Base-by-base conservation (phyloP, 2,113 vertebrate species). In the Mesembrinibis cayennensis region DNA sequence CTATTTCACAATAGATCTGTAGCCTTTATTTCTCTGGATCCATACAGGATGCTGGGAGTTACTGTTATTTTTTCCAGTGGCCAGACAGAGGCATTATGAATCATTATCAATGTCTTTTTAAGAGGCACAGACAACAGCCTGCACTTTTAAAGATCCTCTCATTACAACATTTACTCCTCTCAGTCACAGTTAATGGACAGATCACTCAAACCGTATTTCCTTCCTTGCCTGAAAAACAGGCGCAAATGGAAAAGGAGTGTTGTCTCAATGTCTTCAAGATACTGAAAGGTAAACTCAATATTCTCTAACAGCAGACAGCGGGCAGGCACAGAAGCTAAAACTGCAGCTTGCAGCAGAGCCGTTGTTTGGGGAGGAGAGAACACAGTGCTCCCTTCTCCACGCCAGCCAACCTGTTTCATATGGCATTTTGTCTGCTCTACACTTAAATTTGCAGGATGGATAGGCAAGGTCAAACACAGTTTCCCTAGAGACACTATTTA, bases 1-100 rank as follows among this genome's bases (percentile, higher is more conserved):
- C 30, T 82, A 70, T 96, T 97, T 97, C 95, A 96, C 93, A 97
- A 95, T 2, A 34, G 29, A 18, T 45, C 56, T 67, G 42, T 38
- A 91, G 30, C 49, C 27, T 91, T 50, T 38, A 13, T 81, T 71
- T 71, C 65, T 83, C 81, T 74, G 66, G 70, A 56, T 91, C 52
- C 25, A 50, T 30, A 32, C 0, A 3, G 82, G 73, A 65, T 72
- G 40, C 36, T 69, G 49, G 30, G 44, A 91, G 36, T 69, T 52
- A 59, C 7, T 83, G 50, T 6, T 62, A 5, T 20, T 82, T 84
- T 69, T 67, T 36, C 26, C 65, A 87, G n/a, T 21, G 55, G 50
- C 20, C 18, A 2, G 25, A n/a, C 0, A 73, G 17, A 67, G 14
- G 11, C 21, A 29, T 36, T 52, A 78, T 29, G 71, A 93, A 79